These are phyloP conservation scores for Peromyscus nudipes DNA, from an alignment of 2,797 vertebrate genomes.

Conservation along the genomic window DNA sequence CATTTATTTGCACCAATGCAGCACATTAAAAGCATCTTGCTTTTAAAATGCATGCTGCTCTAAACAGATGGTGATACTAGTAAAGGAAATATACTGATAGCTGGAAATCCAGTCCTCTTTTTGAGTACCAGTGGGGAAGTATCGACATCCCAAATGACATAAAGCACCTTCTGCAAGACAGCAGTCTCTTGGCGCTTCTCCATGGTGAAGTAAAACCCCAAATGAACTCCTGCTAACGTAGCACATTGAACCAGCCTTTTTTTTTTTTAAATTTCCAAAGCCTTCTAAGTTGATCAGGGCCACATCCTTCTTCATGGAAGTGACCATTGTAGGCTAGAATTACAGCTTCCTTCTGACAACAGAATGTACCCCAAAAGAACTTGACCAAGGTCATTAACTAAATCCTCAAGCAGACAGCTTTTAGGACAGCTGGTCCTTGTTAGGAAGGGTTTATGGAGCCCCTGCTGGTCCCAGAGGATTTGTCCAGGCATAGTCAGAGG, in stretches of 20 bases:
- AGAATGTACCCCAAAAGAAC: conserved; percentile 62
- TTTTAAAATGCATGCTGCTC: neutral
- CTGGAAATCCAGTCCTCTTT: conserved; percentile 57
- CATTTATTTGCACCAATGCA: conserved; percentile 68
- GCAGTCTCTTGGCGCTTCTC: conserved; percentile 79
- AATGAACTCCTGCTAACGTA: conserved; percentile 72
- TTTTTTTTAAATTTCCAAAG: conserved; percentile 17
- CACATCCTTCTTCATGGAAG: conserved; percentile 69
- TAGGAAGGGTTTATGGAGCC: conserved; percentile 35
- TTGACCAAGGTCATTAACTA: conserved; percentile 71
- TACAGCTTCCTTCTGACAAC: conserved; percentile 70
- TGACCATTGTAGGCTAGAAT: conserved; percentile 66
- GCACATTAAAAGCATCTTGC: neutral
- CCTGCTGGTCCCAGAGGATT: conserved; percentile 8
- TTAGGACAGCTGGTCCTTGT: conserved; percentile 40
- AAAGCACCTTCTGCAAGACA: conserved; percentile 77
- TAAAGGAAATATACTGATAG: conserved; percentile 50
- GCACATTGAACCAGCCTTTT: conserved; percentile 40
- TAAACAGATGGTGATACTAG: conserved; percentile 57
- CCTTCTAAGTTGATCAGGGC: conserved; percentile 58
- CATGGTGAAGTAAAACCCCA: conserved; percentile 77
- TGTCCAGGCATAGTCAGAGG: neutral
- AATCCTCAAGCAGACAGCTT: conserved; percentile 64
- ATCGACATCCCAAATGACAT: conserved; percentile 69
- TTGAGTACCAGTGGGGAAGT: conserved; percentile 15